A percentile compares a stretch with the other conserved stretches of the same genome.
Conservation (phyloP, 1,140 invertebrate species). For the Phocides pigmalion region DNA sequence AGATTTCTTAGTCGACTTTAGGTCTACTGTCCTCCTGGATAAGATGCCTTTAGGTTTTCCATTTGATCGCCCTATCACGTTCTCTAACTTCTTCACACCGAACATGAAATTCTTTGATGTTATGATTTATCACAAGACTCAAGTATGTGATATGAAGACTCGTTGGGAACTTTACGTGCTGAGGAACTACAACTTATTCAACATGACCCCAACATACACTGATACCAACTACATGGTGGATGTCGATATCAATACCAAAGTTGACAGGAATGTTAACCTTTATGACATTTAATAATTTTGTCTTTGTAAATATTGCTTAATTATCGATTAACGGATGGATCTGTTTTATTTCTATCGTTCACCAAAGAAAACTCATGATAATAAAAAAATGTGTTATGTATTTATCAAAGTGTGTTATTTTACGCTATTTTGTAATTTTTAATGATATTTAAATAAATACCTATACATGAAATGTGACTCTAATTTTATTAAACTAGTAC, state of each 20-base stretch:
- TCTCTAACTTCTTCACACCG: constrained; percentile 77
- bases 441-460: too few relatives aligned
- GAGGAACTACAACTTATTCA: constrained; percentile 59
- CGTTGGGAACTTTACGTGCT: constrained; percentile 66
- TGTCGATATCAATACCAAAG: constrained; percentile 55
- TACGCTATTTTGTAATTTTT: too few relatives aligned
- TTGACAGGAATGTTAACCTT: constrained; percentile 44
- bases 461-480: too few relatives aligned
- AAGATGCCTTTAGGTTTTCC: constrained; percentile 87
- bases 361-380: too few relatives aligned
- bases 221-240: constrained; percentile 50
- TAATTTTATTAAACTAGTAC: too few relatives aligned
- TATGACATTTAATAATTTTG: constrained; percentile 44
- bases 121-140: constrained; percentile 84
- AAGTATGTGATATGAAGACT: constrained; percentile 67
- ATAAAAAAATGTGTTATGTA: too few relatives aligned
- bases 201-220: constrained; percentile 39
- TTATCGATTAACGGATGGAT: background rate
- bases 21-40: constrained; percentile 81
- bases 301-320: background rate
- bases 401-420: too few relatives aligned
- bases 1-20: constrained; percentile 56
- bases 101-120: constrained; percentile 87
- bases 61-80: constrained; percentile 86
- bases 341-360: background rate